Evolutionary conservation across 2,888 invertebrate species (phyloP).

Genomic region (Odontocerum albicorne): DNA sequence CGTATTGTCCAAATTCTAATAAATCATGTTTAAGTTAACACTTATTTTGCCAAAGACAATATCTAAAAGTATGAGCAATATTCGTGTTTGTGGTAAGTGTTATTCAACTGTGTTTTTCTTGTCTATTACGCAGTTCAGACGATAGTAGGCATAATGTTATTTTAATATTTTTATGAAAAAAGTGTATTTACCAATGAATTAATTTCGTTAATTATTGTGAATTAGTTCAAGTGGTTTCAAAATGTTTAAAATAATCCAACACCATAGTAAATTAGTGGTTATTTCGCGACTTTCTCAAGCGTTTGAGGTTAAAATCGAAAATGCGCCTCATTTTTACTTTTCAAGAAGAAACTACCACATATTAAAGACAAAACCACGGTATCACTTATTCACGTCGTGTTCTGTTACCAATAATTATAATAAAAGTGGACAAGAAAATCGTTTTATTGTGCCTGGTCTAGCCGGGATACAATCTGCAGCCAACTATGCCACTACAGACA

Average conservation of each 20-base stretch:
- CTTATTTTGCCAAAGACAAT: too few species aligned
- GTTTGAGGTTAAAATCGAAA: slow-evolving; percentile 26
- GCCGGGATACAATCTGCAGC: not conserved
- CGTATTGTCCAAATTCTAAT: too few species aligned
- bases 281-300: slow-evolving; percentile 5
- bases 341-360: slow-evolving; percentile 22
- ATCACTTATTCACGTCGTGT: slow-evolving; percentile 8
- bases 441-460: not conserved
- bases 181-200: not conserved
- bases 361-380: slow-evolving; percentile 17
- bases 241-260: slow-evolving; percentile 23
- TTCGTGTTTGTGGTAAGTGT: too few species aligned
- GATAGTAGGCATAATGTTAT: not conserved
- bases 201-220: not conserved
- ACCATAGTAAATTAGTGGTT: slow-evolving; percentile 7
- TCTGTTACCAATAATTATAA: not conserved
- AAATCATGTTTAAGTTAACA: too few species aligned
- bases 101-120: too few species aligned
- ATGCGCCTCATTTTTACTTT: slow-evolving; percentile 7
- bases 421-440: not conserved
- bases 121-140: too few species aligned
- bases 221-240: not conserved
- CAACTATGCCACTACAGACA: not conserved
- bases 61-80: too few species aligned
- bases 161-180: not conserved